phyloP scores from a whole-genome alignment of 2,797 vertebrate genomes.

The Rallus crepitans region DNA sequence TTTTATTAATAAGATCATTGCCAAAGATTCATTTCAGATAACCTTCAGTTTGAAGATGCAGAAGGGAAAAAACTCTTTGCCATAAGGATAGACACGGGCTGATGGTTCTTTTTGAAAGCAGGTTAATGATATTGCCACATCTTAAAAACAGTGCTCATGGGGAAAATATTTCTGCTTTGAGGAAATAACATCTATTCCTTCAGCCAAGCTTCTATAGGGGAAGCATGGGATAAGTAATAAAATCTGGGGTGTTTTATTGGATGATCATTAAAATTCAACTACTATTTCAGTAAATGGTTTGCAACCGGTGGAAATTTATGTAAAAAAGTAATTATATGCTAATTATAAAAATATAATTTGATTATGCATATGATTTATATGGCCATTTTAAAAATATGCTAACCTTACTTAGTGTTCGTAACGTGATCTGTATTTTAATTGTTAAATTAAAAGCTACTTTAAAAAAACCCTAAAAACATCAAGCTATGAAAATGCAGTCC shows the following conservation, averaged over 20 bases:
- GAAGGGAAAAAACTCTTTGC: background rate
- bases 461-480: background rate
- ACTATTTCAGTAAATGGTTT: background rate
- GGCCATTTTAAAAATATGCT: slow-evolving; percentile 17
- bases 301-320: background rate
- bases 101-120: background rate
- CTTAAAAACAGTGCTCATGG: background rate
- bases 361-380: slow-evolving; percentile 18
- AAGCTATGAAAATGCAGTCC: background rate
- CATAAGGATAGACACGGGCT: background rate
- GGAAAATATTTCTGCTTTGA: slow-evolving; percentile 12
- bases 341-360: slow-evolving; percentile 15
- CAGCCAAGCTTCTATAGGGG: background rate
- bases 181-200: background rate
- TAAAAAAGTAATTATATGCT: background rate
- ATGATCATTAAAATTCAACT: slow-evolving; percentile 2
- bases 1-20: background rate
- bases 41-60: background rate
- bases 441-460: background rate
- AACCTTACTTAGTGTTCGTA: background rate
- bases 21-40: background rate
- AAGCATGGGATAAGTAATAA: background rate
- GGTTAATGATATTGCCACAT: background rate
- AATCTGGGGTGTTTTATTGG: background rate
- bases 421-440: background rate